These are phyloP conservation scores for Lepidostoma basale DNA, from an alignment of 1,140 invertebrate genomes.

Conservation along the genomic window DNA sequence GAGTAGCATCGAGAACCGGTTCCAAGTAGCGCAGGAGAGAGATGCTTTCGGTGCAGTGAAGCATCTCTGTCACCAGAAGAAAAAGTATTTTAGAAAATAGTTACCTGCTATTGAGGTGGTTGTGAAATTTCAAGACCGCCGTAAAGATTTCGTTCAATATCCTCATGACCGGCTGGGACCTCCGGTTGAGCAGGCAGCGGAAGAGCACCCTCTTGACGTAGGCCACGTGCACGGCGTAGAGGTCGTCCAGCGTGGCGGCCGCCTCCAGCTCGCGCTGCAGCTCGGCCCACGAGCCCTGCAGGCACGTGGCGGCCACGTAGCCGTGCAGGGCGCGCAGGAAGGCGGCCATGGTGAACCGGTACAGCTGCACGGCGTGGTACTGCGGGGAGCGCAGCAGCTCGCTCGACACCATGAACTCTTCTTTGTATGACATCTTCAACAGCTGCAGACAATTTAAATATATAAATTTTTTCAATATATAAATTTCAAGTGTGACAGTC, in stretches of 20 bases:
- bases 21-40: too few species aligned
- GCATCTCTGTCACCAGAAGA: too few species aligned
- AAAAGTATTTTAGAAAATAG: neutral
- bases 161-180: constrained; percentile 68
- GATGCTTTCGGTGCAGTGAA: too few species aligned
- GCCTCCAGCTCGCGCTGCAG: constrained; percentile 70
- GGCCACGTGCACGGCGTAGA: constrained; percentile 70
- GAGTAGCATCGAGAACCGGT: too few species aligned
- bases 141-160: constrained; percentile 71
- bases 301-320: constrained; percentile 72
- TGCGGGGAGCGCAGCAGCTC: constrained; percentile 62
- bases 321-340: constrained; percentile 74
- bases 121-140: constrained; percentile 73
- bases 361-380: constrained; percentile 68
- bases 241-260: constrained; percentile 68
- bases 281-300: constrained; percentile 71
- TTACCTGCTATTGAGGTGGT: constrained; percentile 56
- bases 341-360: constrained; percentile 74
- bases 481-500: too few species aligned
- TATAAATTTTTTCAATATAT: too few species aligned
- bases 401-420: constrained; percentile 52
- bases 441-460: constrained; percentile 48
- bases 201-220: constrained; percentile 76
- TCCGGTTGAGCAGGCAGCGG: constrained; percentile 71
- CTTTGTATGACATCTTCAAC: constrained; percentile 61